phyloP scores from a whole-genome alignment of 2,113 vertebrate genomes.

The Eptesicus fuscus region DNA sequence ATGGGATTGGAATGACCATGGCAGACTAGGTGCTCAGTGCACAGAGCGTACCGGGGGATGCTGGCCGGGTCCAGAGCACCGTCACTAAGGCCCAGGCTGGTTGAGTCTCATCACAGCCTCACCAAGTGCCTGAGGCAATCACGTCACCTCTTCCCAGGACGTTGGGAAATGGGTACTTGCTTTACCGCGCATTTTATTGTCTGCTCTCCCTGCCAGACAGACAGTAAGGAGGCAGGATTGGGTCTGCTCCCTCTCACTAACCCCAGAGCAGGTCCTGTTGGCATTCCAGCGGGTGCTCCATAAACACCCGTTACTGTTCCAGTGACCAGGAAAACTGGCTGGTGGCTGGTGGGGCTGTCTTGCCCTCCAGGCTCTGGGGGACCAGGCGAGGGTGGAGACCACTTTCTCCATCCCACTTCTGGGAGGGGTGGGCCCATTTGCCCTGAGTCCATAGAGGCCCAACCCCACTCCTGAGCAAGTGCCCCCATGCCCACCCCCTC shows the following conservation, averaged over 20 bases:
- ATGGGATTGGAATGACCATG: rapidly evolving
- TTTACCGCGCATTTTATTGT: background rate
- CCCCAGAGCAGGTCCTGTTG: background rate
- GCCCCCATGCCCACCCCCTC: rapidly evolving
- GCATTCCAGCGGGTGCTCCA: background rate
- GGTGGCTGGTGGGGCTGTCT: background rate
- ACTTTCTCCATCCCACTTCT: background rate
- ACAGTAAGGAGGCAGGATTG: background rate
- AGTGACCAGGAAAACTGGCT: background rate
- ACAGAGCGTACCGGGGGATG: background rate
- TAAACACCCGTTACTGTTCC: background rate
- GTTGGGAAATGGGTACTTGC: too few relatives aligned
- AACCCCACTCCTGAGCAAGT: background rate
- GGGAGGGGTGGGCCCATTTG: rapidly evolving
- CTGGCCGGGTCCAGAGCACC: rapidly evolving
- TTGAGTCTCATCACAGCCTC: background rate
- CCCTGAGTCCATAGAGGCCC: background rate
- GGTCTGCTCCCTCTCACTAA: background rate
- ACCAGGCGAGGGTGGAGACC: background rate
- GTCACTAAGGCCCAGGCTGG: rapidly evolving
- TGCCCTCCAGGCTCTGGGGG: background rate
- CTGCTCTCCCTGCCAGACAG: background rate
- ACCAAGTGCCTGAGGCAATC: background rate
- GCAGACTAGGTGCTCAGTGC: rapidly evolving
- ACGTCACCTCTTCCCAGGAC: background rate